Evolutionary conservation across 64 coral and sea anemone genomes (phyloP), one percentile per base, ranked within the genome.

Genomic region (Stylophora pistillata): DNA sequence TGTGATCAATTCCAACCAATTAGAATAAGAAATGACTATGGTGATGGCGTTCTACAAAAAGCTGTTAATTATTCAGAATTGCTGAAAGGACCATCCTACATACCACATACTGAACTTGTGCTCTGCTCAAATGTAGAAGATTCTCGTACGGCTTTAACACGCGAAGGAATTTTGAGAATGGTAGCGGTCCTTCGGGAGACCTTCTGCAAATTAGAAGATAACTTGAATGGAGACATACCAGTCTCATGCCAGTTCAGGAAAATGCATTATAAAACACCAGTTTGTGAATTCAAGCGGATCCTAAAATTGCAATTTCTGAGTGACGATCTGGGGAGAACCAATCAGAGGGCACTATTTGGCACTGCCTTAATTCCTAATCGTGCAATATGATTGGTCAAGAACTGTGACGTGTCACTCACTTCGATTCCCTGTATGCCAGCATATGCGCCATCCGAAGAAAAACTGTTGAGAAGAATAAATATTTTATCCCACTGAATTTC

Each of bases 391-490:
- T 28, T 72, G 69, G 5, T 17, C 9, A 29, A 71, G 10, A 27
- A 71, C 15, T 13, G 9, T 27, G 6, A 29, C 23, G 28, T 25
- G 21, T 91, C 53, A 53, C 76, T 69, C 71, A 96, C 94, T 74
- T 93, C 56, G 53, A 59, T 53, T 30, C 79, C 74, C 90, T 96
- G 52, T 56, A 87, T 10, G 87, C 90, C 27, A 89, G 47, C 23
- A 96, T 72, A 64, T 96, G 94, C 23, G 94, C 89, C 69, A 96
- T 86, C 74, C 94, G 85, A 26, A 96, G 34, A 66, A 96, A 96
- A 26, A 93, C 94, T 96, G 83, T 86, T 57, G 18, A 82, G 25
- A 47, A 71, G 78, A 47, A 47, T 47, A 86, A 85, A 28, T 74
- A 37, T 21, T 18, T n/a, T n/a, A n/a, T n/a, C n/a, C n/a, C n/a